Base-by-base conservation (phyloP, 2,797 vertebrate genomes). In the Cygnus olor region DNA sequence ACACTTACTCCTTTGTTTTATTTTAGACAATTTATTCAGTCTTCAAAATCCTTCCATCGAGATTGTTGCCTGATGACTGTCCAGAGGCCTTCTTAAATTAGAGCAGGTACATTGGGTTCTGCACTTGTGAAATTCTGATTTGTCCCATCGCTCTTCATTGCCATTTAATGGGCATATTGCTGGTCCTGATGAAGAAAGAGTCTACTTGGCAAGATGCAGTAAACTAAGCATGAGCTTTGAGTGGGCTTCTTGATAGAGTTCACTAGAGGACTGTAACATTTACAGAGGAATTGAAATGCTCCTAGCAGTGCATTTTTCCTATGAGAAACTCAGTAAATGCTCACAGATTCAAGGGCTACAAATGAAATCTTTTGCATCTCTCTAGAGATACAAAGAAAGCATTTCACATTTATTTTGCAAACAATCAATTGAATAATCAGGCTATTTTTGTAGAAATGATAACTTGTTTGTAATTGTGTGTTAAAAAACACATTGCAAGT, bases 21-120 rank as follows among this genome's bases (percentile, higher is more conserved):
- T 89, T 95, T 90, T 80, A 92, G 66, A 88, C 8, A 8, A 78
- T 93, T 95, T 93, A 90, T 94, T 96, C 73, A 91, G 63, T 93
- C 76, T 94, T 86, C 70, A 93, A 47, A 96, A 93, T 90, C 49
- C 60, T 93, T 95, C 63, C 47, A 80, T 96, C 72, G 82, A 89
- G 78, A 72, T 89, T 95, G 90, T 94, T 76, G 45, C 70, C 82
- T 94, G 80, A 89, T 89, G 85, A 70, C 69, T 79, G 56, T 90
- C 92, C 76, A 78, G 88, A 93, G 85, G 60, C 88, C 54, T 88
- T 53, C 79, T 94, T 94, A 91, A 96, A 89, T 94, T 91, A 86
- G 73, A 88, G 38, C 63, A 85, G 88, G 70, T 88, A 89, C 84
- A 34, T 94, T 93, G 88, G 38, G 61, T 94, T 90, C 61, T 96